A percentile compares a stretch with the other conserved stretches of the same genome.
Conservation (phyloP, 2,888 invertebrate species). For the Apodemia hepburni region DNA sequence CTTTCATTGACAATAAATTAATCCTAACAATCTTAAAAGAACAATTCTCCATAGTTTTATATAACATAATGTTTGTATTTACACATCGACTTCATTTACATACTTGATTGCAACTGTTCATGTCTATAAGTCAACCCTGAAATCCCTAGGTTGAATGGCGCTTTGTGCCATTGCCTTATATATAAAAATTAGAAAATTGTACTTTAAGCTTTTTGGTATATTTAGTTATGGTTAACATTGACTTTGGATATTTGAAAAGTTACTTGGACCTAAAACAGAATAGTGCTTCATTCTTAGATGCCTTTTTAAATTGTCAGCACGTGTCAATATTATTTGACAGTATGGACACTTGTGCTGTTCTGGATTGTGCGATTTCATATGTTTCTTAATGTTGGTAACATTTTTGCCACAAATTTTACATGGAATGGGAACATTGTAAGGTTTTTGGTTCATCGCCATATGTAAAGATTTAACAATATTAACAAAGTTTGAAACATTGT, state of each 20-base stretch:
- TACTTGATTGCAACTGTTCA: not conserved
- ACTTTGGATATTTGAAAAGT: conserved; percentile 61
- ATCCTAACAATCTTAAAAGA: not conserved
- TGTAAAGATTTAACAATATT: conserved; percentile 62
- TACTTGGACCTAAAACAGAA: conserved; percentile 55
- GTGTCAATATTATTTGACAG: conserved; percentile 81
- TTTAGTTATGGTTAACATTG: conserved; percentile 45
- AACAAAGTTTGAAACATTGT: conserved; percentile 58
- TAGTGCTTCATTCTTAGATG: conserved; percentile 83
- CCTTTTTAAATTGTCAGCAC: conserved; percentile 84
- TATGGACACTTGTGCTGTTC: conserved; percentile 82
- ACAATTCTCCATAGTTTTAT: conserved; percentile 11
- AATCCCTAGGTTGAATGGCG: not conserved
- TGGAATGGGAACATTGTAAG: conserved; percentile 65
- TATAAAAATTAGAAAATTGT: conserved; percentile 17
- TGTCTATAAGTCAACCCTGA: not conserved
- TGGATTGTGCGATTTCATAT: conserved; percentile 83
- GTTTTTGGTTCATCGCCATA: conserved; percentile 50
- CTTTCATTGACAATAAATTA: not conserved
- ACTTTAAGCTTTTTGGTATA: conserved; percentile 22
- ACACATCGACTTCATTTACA: not conserved
- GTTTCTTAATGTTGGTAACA: conserved; percentile 84
- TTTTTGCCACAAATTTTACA: conserved; percentile 83
- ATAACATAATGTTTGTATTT: conserved; percentile 4
- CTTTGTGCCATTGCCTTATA: conserved; percentile 5